Conservation (phyloP, 2,113 vertebrate genomes). For the Chloebia gouldiae region DNA sequence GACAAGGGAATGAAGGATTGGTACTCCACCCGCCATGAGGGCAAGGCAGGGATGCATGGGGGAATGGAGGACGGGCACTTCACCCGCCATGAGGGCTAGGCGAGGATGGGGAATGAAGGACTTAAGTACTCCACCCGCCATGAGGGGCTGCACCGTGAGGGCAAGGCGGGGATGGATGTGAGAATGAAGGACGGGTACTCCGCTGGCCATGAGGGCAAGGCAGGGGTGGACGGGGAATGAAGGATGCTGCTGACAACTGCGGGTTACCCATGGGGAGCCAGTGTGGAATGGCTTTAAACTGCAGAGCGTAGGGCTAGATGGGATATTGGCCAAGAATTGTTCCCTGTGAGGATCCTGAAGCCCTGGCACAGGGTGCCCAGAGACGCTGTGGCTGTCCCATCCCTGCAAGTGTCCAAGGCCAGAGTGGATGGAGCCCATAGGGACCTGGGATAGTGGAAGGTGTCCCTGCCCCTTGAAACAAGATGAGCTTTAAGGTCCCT, state of each 20-base stretch:
- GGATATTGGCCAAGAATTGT: background rate
- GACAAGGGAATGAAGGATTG: too few species aligned
- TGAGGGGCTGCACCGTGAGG: too few species aligned
- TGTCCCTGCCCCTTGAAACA: accelerated
- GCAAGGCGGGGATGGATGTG: too few species aligned
- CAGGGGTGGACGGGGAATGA: too few species aligned
- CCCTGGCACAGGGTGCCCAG: accelerated
- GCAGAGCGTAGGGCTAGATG: accelerated
- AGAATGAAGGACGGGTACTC: too few species aligned
- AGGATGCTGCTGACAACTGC: accelerated
- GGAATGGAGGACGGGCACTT: too few species aligned
- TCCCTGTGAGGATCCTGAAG: background rate
- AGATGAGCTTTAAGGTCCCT: background rate
- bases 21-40: too few species aligned
- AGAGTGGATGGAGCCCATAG: accelerated
- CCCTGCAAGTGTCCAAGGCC: background rate
- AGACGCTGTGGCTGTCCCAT: background rate
- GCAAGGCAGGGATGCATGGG: too few species aligned
- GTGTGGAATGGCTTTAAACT: accelerated
- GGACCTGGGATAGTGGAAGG: accelerated
- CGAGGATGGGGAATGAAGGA: too few species aligned
- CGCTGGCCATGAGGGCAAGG: too few species aligned
- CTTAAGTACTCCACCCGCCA: too few species aligned
- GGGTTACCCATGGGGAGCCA: background rate
- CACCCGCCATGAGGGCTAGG: too few species aligned